Evolutionary conservation across 2,797 vertebrate species (phyloP), one percentile per base, ranked within the genome.

Genomic region (Sciurus vulgaris): DNA sequence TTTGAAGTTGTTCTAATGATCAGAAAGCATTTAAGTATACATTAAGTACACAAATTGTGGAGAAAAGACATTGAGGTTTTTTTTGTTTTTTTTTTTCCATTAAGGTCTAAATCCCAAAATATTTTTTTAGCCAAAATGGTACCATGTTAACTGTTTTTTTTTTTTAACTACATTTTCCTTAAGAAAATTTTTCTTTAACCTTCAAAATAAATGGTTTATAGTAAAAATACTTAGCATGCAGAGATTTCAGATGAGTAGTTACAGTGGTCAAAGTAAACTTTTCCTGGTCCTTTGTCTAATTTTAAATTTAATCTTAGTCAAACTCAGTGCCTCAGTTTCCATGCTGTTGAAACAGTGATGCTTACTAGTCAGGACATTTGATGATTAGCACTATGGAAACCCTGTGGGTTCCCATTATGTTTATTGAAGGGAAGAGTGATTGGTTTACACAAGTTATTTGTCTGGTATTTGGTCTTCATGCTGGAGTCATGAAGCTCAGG

Each of bases 81-180:
- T 47, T 81, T 89, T n/a, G n/a, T n/a, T n/a, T 83, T 93, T 93
- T 41, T 38, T 38, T 38, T 38, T 38, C 5, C 38, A 56, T 56
- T 79, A 28, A 89, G 49, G 18, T 73, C 47, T 87, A 76, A 89
- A 86, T 95, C 87, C 79, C 51, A 72, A 90, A 91, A 76, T 74
- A 88, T 83, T 95, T 92, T 44, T 86, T 94, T 86, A 59, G 73
- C 11, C 76, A 14, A 86, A 67, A 35, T 8, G 12, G 28, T 17
- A 67, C 22, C 17, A 33, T 92, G n/a, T 86, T 94, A 67, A 54
- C 76, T 90, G 30, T 59, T 72, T 87, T 77, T 47, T 77, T 47
- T 56, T 81, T 72, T 24, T 20, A 91, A 90, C 47, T 86, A 83
- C 28, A 54, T 79, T 78, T 79, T 70, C 51, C 17, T 89, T 89